These are phyloP conservation scores for Nothocercus nigrocapillus DNA, from an alignment of 2,113 vertebrate species.

Conservation along the genomic window DNA sequence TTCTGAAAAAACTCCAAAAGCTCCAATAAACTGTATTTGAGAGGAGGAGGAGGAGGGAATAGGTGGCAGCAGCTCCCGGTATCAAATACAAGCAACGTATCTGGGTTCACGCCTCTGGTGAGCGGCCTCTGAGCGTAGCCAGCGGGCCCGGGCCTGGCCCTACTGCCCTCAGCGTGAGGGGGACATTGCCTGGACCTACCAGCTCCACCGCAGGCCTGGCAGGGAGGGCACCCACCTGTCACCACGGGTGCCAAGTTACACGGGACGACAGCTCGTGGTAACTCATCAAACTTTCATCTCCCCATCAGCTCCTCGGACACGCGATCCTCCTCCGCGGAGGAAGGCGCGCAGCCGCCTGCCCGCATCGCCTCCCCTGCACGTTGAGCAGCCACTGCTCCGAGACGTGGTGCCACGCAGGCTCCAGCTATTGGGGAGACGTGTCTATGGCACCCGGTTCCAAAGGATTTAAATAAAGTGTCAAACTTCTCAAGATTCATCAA, in stretches of 20 bases:
- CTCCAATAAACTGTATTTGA: not conserved
- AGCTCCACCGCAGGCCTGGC: not conserved
- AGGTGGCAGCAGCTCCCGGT: not conserved
- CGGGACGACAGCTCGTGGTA: not conserved
- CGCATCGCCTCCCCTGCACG: no score
- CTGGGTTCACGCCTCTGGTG: not conserved
- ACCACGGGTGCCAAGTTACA: slow-evolving; percentile 32
- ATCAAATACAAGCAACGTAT: not conserved
- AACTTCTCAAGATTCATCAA: not conserved
- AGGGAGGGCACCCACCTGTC: slow-evolving; percentile 11
- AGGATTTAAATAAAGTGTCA: not conserved
- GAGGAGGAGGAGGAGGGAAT: not conserved
- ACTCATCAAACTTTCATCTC: slow-evolving; percentile 63
- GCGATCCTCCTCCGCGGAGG: not conserved
- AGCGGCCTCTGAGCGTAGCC: no score
- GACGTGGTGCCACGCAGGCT: not conserved
- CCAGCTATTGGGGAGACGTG: not conserved
- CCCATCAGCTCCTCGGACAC: slow-evolving; percentile 16
- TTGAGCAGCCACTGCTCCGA: not conserved
- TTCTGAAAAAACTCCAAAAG: not conserved
- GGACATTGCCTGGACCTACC: fast-evolving
- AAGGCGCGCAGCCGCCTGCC: not conserved
- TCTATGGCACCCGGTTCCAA: fast-evolving
- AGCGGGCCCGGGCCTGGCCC: no score
- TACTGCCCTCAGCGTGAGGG: no score